Percentiles rank a stretch among this genome's conserved stretches.
These are phyloP conservation scores for Eupithecia dodoneata DNA, from an alignment of 2,888 invertebrate genomes.

Conservation along the genomic window DNA sequence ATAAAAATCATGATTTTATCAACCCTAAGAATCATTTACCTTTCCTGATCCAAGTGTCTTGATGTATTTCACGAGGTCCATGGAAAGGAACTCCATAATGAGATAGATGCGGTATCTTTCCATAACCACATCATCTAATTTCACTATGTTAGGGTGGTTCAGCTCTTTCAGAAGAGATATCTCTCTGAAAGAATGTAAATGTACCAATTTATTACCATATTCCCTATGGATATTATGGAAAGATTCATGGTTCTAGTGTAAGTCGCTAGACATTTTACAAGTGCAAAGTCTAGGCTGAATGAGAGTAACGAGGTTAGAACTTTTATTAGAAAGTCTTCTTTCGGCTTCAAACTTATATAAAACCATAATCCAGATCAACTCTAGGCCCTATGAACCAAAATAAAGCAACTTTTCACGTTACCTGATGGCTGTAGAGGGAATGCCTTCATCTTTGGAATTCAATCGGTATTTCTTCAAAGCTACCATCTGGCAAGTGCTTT, in stretches of 20 bases:
- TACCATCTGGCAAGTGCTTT: constrained; percentile 93
- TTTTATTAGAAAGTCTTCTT: constrained; percentile 3
- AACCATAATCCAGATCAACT: background rate
- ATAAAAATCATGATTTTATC: too few species aligned
- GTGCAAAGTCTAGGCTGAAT: background rate
- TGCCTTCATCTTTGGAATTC: constrained; percentile 98
- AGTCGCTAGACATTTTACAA: background rate
- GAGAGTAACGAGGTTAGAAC: constrained; percentile 16
- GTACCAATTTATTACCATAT: background rate
- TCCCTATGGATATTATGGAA: background rate
- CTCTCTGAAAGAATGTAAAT: constrained; percentile 85
- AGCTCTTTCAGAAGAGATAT: constrained; percentile 97
- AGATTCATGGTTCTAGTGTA: background rate
- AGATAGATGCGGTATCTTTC: constrained; percentile 96
- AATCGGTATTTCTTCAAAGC: constrained; percentile 99
- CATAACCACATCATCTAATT: constrained; percentile 96
- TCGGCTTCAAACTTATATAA: background rate
- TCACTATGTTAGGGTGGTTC: constrained; percentile 97
- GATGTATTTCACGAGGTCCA: constrained; percentile 98
- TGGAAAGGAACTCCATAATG: constrained; percentile 97
- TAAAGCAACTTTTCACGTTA: constrained; percentile 45
- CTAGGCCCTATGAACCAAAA: background rate
- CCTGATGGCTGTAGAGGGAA: constrained; percentile 98
- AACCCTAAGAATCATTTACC: constrained; percentile 50
- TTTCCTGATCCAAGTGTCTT: constrained; percentile 92